Conservation (phyloP, 2,888 invertebrate genomes). For the Tipula vernalis region DNA sequence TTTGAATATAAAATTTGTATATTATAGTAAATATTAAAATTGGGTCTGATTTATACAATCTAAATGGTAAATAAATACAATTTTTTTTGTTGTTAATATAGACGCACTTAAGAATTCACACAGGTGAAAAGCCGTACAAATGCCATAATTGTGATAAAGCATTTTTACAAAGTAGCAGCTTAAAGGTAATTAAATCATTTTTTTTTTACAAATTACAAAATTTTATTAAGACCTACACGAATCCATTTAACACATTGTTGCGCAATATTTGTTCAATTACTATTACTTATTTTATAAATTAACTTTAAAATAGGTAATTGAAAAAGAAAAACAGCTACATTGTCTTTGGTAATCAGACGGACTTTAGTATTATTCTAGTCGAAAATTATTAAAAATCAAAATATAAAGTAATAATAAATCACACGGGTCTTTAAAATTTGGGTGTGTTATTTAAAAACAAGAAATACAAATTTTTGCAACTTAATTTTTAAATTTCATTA, state of each 20-base stretch:
- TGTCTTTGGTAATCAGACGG: not conserved
- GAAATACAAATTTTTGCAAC: not conserved
- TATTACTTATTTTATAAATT: not conserved
- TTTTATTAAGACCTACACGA: not conserved
- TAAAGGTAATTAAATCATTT: not conserved
- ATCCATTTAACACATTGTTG: not conserved
- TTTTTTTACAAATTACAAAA: not conserved
- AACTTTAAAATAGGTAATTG: not conserved
- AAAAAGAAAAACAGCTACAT: not conserved
- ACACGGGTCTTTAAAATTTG: not conserved
- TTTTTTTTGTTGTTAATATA: not conserved
- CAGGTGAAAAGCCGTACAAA: conserved; percentile 4
- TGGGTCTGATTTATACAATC: not conserved
- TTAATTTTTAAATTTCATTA: not conserved
- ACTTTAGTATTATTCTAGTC: conserved; percentile 4
- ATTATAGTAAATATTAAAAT: not conserved
- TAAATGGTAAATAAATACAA: conserved; percentile 4
- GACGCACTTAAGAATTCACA: not conserved
- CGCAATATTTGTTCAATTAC: not conserved
- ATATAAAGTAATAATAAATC: not conserved
- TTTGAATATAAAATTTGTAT: not conserved
- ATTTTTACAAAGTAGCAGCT: conserved; percentile 4
- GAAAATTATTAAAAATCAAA: not conserved
- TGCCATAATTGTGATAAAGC: conserved; percentile 4
- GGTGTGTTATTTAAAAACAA: not conserved